Conservation (phyloP, 1,140 invertebrate species). For the Fopius arisanus region DNA sequence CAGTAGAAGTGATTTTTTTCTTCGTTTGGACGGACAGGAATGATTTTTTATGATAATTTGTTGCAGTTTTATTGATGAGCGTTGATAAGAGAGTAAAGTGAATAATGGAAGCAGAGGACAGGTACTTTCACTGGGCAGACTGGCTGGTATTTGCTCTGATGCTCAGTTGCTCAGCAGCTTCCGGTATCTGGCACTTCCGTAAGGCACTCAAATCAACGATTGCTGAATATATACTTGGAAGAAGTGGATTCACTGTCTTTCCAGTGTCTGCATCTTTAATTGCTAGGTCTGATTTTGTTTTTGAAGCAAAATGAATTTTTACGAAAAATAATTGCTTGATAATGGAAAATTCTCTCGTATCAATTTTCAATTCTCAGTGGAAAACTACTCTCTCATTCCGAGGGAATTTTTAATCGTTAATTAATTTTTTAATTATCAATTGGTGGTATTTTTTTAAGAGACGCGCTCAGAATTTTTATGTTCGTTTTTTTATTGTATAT, state of each 20-base stretch:
- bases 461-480: background rate
- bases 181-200: constrained; percentile 60
- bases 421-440: too few species aligned
- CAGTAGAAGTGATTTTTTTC: too few species aligned
- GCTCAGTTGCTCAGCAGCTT: constrained; percentile 64
- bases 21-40: too few species aligned
- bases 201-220: constrained; percentile 52
- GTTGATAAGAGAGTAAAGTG: constrained; percentile 9
- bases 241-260: constrained; percentile 75
- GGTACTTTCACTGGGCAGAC: constrained; percentile 66
- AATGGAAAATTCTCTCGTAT: too few species aligned
- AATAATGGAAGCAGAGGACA: constrained; percentile 35
- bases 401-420: too few species aligned
- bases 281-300: constrained; percentile 70
- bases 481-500: background rate
- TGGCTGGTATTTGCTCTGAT: constrained; percentile 69
- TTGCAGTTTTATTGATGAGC: background rate
- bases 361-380: too few species aligned
- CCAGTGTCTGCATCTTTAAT: constrained; percentile 85
- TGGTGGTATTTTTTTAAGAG: too few species aligned
- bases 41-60: too few species aligned
- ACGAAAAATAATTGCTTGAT: too few species aligned
- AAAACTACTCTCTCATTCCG: too few species aligned
- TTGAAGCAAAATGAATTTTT: background rate
- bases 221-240: constrained; percentile 78